Evolutionary conservation across 2,888 invertebrate species (phyloP), one percentile per base, ranked within the genome.

Genomic region (Andricus curvator): DNA sequence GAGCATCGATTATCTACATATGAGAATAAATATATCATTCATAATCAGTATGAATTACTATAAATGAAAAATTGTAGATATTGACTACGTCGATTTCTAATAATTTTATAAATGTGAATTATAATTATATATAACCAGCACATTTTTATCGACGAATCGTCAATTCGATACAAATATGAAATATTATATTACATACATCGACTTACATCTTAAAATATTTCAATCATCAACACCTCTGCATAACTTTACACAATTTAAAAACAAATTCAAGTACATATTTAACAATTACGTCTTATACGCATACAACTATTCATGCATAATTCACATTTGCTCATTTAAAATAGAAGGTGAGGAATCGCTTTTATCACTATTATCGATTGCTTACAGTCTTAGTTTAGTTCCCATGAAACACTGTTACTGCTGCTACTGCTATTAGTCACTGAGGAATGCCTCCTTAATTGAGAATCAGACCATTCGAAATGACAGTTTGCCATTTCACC

Each of bases 391-490:
- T 56, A 74, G 29, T 60, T 68, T 6, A 68, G 33, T 80, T 89
- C 87, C 79, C 82, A 86, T n/a, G 86, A 88, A 78, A 88, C 87
- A 13, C 67, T 82, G 22, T 70, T 81, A 22, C 84, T 84, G 41
- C 86, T 89, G 66, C 85, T 85, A 83, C 86, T 90, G 79, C 84
- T 89, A 78, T 81, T 84, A 2, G 88, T 89, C 29, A 88, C 86
- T 41, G 92, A 92, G 77, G 90, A 90, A 88, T 92, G 88, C 82
- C 89, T 89, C 65, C 84, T 87, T 25, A 90, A 77, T 60, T 88
- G 89, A 3, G 95, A 95, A 51, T 88, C 89, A 4, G 95, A 95
- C 67, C 95, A 89, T 13, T 93, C 93, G 89, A 94, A 95, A 89
- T 95, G 95, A 92, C 93, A 94, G 15, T 91, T 91, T 1, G 92